Conservation (phyloP, 2,888 invertebrate species). For the Trissolcus brochymenae region DNA sequence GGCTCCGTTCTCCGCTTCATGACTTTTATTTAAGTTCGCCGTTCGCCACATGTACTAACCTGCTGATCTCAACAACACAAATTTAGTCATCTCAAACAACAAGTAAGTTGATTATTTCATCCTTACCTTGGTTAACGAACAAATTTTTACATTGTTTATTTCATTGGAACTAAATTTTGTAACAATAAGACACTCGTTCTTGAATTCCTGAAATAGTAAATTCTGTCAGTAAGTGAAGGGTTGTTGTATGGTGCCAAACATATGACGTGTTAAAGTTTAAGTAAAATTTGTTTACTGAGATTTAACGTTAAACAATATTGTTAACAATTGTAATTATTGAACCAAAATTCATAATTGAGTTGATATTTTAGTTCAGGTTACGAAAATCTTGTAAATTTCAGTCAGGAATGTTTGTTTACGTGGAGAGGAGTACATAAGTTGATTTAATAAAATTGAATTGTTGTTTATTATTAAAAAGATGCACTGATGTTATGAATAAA, state of each 20-base stretch:
- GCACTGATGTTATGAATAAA: not conserved
- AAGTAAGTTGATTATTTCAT: constrained; percentile 23
- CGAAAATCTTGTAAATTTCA: not conserved
- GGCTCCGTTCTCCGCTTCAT: constrained; percentile 50
- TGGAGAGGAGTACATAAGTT: not conserved
- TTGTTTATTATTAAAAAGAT: no score
- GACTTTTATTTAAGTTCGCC: constrained; percentile 20
- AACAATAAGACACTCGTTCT: not conserved
- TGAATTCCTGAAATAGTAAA: not conserved
- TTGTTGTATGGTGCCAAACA: constrained; percentile 12
- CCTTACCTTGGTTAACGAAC: no score
- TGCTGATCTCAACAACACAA: constrained; percentile 8
- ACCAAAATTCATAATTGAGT: no score
- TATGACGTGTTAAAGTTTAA: constrained; percentile 41
- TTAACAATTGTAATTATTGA: not conserved
- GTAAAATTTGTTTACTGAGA: constrained; percentile 12
- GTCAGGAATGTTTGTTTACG: constrained; percentile 5
- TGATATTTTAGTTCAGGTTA: no score
- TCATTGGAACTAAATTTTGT: no score
- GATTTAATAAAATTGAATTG: no score
- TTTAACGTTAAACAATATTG: constrained; percentile 9
- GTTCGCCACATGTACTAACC: constrained; percentile 55
- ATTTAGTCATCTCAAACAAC: constrained; percentile 9
- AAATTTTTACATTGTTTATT: no score
- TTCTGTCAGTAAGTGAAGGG: not conserved